phyloP scores from a whole-genome alignment of 1,140 invertebrate genomes.

The Eumeta japonica region DNA sequence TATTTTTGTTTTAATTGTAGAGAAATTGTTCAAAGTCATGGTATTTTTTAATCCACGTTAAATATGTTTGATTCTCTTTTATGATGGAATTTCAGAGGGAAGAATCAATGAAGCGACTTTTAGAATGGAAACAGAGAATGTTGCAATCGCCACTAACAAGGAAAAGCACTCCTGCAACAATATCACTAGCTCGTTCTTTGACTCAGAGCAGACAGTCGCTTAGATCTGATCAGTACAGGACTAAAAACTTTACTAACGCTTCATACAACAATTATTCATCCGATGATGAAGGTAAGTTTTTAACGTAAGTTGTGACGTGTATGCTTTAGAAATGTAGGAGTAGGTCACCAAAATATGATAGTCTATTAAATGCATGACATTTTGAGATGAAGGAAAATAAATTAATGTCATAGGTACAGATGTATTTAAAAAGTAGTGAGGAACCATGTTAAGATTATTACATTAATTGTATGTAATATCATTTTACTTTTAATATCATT shows the following conservation, averaged over 20 bases:
- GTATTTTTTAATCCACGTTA: not conserved
- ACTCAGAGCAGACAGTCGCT: conserved; percentile 53
- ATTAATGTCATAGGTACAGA: conserved; percentile 4
- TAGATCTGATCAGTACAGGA: conserved; percentile 48
- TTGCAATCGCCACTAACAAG: conserved; percentile 82
- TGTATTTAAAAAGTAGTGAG: no score
- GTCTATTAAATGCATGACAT: no score
- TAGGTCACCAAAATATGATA: no score
- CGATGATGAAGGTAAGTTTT: conserved; percentile 80
- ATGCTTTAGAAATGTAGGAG: not conserved
- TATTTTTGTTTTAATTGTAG: no score
- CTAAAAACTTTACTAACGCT: conserved; percentile 51
- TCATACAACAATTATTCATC: conserved; percentile 82
- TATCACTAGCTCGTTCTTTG: conserved; percentile 53
- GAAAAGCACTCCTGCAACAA: conserved; percentile 65
- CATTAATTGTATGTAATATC: conserved; percentile 11
- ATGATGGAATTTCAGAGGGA: conserved; percentile 62
- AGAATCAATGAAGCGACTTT: conserved; percentile 85
- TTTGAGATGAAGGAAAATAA: no score
- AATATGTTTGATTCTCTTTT: conserved; percentile 4
- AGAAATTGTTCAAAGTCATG: no score
- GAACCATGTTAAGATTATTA: no score
- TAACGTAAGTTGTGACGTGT: no score
- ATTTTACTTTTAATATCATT: conserved; percentile 6
- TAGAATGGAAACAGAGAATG: conserved; percentile 93